Evolutionary conservation across 35 echinoderm and acorn worm genomes (phyloP).

Genomic region (Diadema setosum): DNA sequence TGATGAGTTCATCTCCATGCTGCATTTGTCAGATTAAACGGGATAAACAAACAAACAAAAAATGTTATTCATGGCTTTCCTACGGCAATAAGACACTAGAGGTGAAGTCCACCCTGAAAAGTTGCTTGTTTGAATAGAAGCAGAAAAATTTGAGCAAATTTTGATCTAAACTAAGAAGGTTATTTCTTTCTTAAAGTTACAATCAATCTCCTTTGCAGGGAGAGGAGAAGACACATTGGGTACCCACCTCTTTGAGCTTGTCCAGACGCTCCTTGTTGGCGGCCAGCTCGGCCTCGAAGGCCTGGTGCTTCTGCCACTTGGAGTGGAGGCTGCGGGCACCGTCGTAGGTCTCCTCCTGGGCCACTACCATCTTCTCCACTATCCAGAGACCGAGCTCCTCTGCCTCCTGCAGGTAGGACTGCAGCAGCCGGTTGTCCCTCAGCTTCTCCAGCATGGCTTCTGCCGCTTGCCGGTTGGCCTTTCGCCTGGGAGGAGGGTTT

Average conservation of each 20-base stretch:
- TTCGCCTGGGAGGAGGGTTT: constrained; percentile 55
- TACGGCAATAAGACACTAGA: too few relatives aligned
- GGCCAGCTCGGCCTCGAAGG: constrained; percentile 75
- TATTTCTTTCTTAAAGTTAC: too few relatives aligned
- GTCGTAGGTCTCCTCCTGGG: constrained; percentile 88
- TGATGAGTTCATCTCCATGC: constrained; percentile 88
- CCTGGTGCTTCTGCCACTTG: constrained; percentile 94
- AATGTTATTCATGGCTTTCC: too few relatives aligned
- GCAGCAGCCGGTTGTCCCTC: constrained; percentile 83
- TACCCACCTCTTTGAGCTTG: constrained; percentile 90
- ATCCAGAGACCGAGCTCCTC: constrained; percentile 87
- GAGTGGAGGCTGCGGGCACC: constrained; percentile 82
- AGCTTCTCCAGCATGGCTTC: constrained; percentile 80
- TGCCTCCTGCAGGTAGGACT: constrained; percentile 92
- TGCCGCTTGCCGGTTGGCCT: constrained; percentile 83
- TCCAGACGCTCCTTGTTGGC: constrained; percentile 89
- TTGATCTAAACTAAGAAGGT: not conserved
- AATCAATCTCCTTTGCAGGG: not conserved
- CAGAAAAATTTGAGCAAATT: too few relatives aligned
- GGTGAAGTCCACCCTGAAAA: too few relatives aligned
- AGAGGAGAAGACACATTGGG: not conserved
- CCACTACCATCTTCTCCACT: constrained; percentile 85
- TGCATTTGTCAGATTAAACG: constrained; percentile 6
- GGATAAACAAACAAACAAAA: too few relatives aligned
- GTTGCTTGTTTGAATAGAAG: too few relatives aligned